Base-by-base conservation (phyloP, 2,797 vertebrate genomes). In the Thripadectes ignobilis region DNA sequence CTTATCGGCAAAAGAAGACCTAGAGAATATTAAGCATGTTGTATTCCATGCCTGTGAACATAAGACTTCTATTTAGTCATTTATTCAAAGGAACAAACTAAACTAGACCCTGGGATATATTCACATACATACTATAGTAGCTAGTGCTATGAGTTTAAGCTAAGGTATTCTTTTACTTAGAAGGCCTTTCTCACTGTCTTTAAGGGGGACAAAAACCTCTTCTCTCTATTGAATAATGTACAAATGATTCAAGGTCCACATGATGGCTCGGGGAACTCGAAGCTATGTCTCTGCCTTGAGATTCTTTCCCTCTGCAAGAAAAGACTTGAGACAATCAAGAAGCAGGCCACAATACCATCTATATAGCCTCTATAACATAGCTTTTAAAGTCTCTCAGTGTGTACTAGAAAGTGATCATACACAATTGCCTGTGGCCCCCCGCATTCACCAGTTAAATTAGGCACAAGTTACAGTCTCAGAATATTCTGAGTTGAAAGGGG, bases 121-220 rank as follows among this genome's bases (percentile, higher is more conserved):
- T 85, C n/a, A 26, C 2, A 11, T 34, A 29, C 13, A 20, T 30
- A 23, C 15, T 43, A 6, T 6, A 34, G 18, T 7, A 17, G 5
- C 8, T 38, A 58, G 29, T 73, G 16, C 7, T 46, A 82, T 9
- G 11, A 52, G 4, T 76, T 61, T 48, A 71, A 88, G 19, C 3
- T 57, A 45, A 65, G 26, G 10, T 39, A 14, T 74, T 74, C 23
- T 38, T 65, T 75, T 67, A 68, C 6, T 72, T 8, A 51, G 10
- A 13, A 52, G 2, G 3, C 23, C 20, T 8, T 67, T 85, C 61
- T 52, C 34, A 54, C 8, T 36, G 26, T 48, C 17, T 75, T 68
- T 18, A 51, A 58, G 10, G 9, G 13, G 22, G 4, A 9, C 48
- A 82, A 58, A 48, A 3, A 1, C 0, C 15, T 30, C 4, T 18